Conservation (phyloP, 2,113 vertebrate species). For the Isichthys henryi region DNA sequence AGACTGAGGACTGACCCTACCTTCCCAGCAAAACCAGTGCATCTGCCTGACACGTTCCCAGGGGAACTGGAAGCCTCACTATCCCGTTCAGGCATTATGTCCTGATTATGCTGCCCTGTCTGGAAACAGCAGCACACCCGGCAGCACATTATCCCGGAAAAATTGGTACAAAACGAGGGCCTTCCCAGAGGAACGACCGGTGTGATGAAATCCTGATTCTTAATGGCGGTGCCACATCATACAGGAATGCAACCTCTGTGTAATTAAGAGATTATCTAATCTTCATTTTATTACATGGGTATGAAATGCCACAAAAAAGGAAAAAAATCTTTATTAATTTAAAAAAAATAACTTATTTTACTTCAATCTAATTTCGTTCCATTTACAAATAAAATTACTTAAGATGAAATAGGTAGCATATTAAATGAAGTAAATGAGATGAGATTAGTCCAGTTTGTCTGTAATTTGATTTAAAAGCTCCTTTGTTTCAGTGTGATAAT, state of each 20-base stretch:
- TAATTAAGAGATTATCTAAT: conserved; percentile 9
- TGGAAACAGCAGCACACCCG: neutral
- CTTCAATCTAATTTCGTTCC: neutral
- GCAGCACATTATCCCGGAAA: neutral
- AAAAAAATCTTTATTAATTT: neutral
- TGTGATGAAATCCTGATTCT: neutral
- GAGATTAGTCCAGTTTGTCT: neutral
- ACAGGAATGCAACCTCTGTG: neutral
- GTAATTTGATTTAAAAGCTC: neutral
- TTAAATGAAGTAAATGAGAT: neutral
- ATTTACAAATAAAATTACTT: conserved; percentile 7
- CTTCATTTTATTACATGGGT: neutral
- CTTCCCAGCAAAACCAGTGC: neutral
- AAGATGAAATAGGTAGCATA: neutral
- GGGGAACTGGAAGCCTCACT: too few relatives aligned
- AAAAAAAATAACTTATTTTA: neutral
- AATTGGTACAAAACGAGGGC: neutral
- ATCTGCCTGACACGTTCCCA: neutral
- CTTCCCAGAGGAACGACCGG: neutral
- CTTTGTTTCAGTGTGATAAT: neutral
- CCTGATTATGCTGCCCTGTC: neutral
- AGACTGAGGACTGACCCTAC: neutral
- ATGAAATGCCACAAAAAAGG: neutral
- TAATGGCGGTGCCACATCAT: neutral
- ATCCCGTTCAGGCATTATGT: neutral